Conservation (phyloP, 2,888 invertebrate genomes). For the Chrysolina americana region DNA sequence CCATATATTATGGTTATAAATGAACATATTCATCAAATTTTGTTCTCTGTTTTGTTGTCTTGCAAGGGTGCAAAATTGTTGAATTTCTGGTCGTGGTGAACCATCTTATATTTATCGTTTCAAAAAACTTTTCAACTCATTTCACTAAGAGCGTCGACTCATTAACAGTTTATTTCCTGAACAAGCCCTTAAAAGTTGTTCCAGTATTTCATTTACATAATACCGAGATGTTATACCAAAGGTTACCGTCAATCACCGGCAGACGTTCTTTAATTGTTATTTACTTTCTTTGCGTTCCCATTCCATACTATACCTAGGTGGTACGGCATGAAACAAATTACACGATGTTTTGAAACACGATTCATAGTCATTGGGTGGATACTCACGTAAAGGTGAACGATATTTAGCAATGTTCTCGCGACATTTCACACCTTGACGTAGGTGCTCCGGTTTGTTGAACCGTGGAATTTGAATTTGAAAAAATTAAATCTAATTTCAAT, state of each 20-base stretch:
- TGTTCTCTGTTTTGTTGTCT: too few species aligned
- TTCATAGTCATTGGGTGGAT: constrained; percentile 4
- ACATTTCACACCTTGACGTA: constrained; percentile 1
- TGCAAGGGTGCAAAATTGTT: too few species aligned
- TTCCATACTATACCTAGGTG: constrained; percentile 1
- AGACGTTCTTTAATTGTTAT: constrained; percentile 17
- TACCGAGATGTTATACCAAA: constrained; percentile 15
- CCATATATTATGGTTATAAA: too few species aligned
- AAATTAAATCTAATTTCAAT: too few species aligned
- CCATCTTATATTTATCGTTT: neutral
- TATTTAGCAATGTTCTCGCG: constrained; percentile 15
- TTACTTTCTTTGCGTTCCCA: constrained; percentile 9
- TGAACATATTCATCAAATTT: too few species aligned
- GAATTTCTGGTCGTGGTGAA: too few species aligned
- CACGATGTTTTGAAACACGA: constrained; percentile 14
- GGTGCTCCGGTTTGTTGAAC: neutral
- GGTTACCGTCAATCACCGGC: constrained; percentile 19
- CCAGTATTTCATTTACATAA: constrained; percentile 17
- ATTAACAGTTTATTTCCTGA: neutral
- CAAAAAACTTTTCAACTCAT: neutral
- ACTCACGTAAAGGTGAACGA: constrained; percentile 17
- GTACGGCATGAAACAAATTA: constrained; percentile 7
- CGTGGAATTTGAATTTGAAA: neutral
- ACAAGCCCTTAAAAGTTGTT: constrained; percentile 18
- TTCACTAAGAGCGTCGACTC: neutral